Base-by-base conservation (phyloP, 2,888 invertebrate genomes). In the Cryptocheilus praepositus region DNA sequence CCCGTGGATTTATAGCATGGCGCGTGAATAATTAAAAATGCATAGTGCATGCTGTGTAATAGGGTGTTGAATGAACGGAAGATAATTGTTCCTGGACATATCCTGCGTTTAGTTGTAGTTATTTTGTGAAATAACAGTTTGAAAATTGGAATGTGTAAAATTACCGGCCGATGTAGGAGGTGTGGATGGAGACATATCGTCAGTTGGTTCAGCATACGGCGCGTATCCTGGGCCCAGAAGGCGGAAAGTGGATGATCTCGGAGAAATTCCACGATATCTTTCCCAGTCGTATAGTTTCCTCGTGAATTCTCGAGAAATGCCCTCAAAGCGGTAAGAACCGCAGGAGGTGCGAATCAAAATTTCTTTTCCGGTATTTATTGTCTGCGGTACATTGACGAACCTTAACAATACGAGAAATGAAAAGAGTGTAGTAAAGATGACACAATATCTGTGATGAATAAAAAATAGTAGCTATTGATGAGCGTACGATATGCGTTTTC, bases 261-360 rank as follows among this genome's bases (percentile, higher is more conserved):
- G 96, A 0, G 94, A 94, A 66, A 96, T 96, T 0, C 96, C 96
- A 68, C 93, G 91, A n/a, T 95, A 94, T 82, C 95, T 95, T 85
- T 96, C 95, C 97, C 97, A 97, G 86, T 97, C 96, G 87, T 96
- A 96, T 0, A 97, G 91, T 83, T 96, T 96, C 25, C 94, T 93
- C 0, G 96, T 96, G 88, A 97, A 97, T 77, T 96, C 96, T 53
- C 95, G 92, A 0, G 96, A 96, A 77, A 97, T 96, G 4, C 92
- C 95, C 90, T 95, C 94, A 83, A 96, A 96, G 84, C 95, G 92
- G 86, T 95, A 95, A 43, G 95, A 93, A 0, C 96, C 95, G 0
- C 94, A 94, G 0, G 95, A 94, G 0, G 96, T 96, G 84, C 94
- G 94, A 0, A 96, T 95, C 57, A 95, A 90, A 5, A 96, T 93